Base-by-base conservation (phyloP, 2,113 vertebrate genomes). In the Romanogobio albipinnatus region DNA sequence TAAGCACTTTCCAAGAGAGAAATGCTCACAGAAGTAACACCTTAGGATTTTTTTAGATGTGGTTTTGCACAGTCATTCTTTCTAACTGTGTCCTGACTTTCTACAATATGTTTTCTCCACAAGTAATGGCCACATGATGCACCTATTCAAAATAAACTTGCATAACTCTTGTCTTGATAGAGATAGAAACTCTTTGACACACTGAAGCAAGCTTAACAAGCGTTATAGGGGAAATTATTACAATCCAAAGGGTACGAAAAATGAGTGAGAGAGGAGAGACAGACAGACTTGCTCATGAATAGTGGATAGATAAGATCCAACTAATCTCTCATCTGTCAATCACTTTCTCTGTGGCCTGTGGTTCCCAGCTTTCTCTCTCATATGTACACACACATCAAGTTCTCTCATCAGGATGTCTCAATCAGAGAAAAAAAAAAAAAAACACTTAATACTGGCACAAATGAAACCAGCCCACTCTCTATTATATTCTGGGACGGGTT, bases 31-130 rank as follows among this genome's bases (percentile, higher is more conserved):
- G 29, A 82, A 56, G 64, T 17, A 58, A 71, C 81, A 82, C 62
- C 49, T 58, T 49, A 56, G 49, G 66, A 71, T 82, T 70, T 82
- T 17, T 45, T 51, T 49, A 82, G 17, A 56, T 56, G 64, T 49
- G 56, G 47, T 82, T 82, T 58, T 73, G 64, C 64, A 17, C 26
- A 73, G 81, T 82, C 66, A 82, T 71, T 82, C 81, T 58, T 19
- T 58, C 47, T 33, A 17, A 79, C n/a, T 9, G 64, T 22, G 80
- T 53, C 80, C 47, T 56, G 19, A 58, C 49, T 56, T 11, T 11
- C 15, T 17, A 14, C 47, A 43, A 71, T n/a, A 9, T 7, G 47
- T 43, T 70, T 59, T 71, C 9, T 82, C 19, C 58, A 11, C 58
- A 26, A 10, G 19, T 22, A 71, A 17, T 17, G 19, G 45, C 26